Evolutionary conservation across 2,888 invertebrate genomes (phyloP), one percentile per base, ranked within the genome.

Genomic region (Agonopterix subpropinquella): DNA sequence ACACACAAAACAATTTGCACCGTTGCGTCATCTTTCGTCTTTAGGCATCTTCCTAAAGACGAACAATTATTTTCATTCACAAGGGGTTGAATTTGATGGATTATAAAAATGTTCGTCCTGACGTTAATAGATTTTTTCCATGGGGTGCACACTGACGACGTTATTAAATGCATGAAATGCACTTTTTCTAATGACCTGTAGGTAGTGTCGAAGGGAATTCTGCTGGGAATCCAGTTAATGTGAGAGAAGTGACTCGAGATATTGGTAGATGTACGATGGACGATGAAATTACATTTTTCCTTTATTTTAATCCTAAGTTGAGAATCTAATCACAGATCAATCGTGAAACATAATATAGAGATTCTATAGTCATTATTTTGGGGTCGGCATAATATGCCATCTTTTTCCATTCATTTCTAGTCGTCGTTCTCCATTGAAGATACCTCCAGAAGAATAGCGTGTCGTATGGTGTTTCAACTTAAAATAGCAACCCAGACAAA

Each of bases 101-200:
- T 85, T 80, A 74, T 70, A 65, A 70, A 75, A 77, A 70, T 68
- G 70, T 67, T 64, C 72, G 60, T 73, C 70, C 70, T 77, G 82
- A 85, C 87, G 78, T 74, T 84, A 85, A 87, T 85, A 81, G 84
- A 79, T 81, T 80, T 79, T 72, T 76, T 69, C 67, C 70, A 67
- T 71, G 64, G 80, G 82, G 78, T 74, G 72, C 62, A 71, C 64
- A 64, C 62, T 72, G 78, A 78, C 71, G 77, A 73, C 69, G 74
- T 81, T 84, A 85, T 87, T 87, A 82, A 83, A 83, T 80, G 80
- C 83, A 69, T 86, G 86, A 88, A 73, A 84, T 85, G 87, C 86
- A 82, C 70, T 83, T 87, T 86, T 84, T 77, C 70, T 80, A 80
- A 84, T 78, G 79, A 76, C 69, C 62, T 46, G 57, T 58, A 64